Base-by-base conservation (phyloP, 2,797 vertebrate species). In the Argentina silus region DNA sequence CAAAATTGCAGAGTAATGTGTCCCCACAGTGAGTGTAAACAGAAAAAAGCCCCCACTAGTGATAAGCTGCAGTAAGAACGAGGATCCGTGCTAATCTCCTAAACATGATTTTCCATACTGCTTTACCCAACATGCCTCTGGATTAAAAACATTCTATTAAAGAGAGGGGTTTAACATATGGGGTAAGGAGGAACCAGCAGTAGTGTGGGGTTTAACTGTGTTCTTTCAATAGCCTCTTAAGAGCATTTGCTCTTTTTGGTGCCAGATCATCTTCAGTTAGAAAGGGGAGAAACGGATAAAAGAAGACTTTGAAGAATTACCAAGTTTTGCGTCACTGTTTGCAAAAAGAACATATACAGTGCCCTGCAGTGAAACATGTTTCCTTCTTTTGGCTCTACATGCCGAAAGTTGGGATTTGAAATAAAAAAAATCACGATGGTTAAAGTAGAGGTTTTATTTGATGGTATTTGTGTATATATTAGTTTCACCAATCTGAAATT, bases 91-190 rank as follows among this genome's bases (percentile, higher is more conserved):
- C 88, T 93, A 91, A 93, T 93, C 92, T 91, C 68, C 88, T 90
- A 86, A 91, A 94, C 87, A 87, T 89, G 91, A 93, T 92, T 93
- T 92, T 93, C 86, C 87, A 92, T 93, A 90, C 71, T 53, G 85
- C 88, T 88, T 87, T 83, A 86, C 86, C 77, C 87, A 92, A 90
- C 91, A 91, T 88, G 89, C 83, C 74, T 83, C 79, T 50, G 91
- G 91, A 93, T 93, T 93, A 92, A 92, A 91, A 85, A 74, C 86
- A 86, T 93, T 93, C 83, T 92, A 93, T 93, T 93, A 93, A 88
- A 90, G 84, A 83, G 85, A 81, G 79, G 82, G 76, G 87, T 87
- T 91, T 84, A 89, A 89, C 83, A 85, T 88, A 88, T 85, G 85
- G 87, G 44, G 61, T 45, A 83, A 80, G 70, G 79, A 83, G 80